Base-by-base conservation (phyloP, 2,888 invertebrate species). In the Papilio gigon region DNA sequence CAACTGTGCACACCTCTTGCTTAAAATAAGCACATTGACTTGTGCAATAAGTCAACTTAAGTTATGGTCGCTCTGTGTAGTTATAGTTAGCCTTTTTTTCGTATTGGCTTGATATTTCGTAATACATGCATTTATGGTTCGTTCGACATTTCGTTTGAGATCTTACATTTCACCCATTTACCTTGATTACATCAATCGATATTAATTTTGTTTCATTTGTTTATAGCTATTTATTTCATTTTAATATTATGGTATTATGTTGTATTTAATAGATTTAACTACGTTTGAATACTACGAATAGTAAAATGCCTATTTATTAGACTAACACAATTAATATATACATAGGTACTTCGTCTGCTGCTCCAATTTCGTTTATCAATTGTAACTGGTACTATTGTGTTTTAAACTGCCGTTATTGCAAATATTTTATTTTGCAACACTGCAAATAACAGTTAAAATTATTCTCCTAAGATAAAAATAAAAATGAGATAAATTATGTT, bases 1-100 rank as follows among this genome's bases (percentile, higher is more conserved):
- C 69, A 70, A 62, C 85, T 86, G 85, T 83, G 82, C 78, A 84
- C 85, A 87, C 80, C 79, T 71, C 74, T 87, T 86, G 82, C 85
- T 81, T 81, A 80, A 86, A 74, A 72, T 70, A 74, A 73, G 70
- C 73, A 76, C 76, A 78, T 79, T 79, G 75, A 75, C 71, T 74
- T 78, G 84, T 85, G 87, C 78, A 88, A 88, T 80, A 82, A 77
- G 77, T 77, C 77, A 77, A 78, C 79, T 81, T 78, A 80, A 78
- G 77, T 77, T 75, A 74, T 80, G 78, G 73, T 76, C 82, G 85
- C 84, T 76, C 85, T 88, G 87, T 83, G 78, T 83, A 85, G 82
- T 74, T 73, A 77, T 70, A 61, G 42, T 37, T 35, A 58, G 35
- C 20, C 22, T 22, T 71, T 71, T 72, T 69, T 71, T 67, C n/a